Percentiles rank a stretch among this genome's conserved stretches.
These are phyloP conservation scores for Gadopsis marmoratus DNA, from an alignment of 2,797 vertebrate species.

Conservation along the genomic window DNA sequence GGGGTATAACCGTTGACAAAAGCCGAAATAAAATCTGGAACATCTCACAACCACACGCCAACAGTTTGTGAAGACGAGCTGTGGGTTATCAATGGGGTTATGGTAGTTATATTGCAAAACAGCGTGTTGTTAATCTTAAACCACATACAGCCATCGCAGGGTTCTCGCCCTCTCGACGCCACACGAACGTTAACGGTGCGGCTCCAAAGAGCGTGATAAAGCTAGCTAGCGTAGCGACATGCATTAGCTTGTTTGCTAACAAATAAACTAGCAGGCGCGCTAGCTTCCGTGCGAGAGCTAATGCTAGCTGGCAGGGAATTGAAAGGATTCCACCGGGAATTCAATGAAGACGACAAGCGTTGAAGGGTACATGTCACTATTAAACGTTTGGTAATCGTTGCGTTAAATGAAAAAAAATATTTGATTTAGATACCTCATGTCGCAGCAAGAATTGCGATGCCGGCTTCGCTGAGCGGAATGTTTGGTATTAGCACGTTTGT, in stretches of 20 bases:
- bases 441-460: conserved; percentile 67
- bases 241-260: conserved; percentile 66
- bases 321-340: background rate
- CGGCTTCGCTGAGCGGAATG: conserved; percentile 65
- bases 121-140: background rate
- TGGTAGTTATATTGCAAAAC: background rate
- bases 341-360: background rate
- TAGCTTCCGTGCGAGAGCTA: conserved; percentile 48
- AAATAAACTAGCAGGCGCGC: conserved; percentile 16
- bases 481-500: conserved; percentile 73
- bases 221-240: background rate
- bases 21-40: background rate
- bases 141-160: background rate
- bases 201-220: background rate
- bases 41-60: conserved; percentile 17
- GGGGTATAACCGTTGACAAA: background rate
- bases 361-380: accelerated
- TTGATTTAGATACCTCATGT: conserved; percentile 75
- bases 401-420: background rate
- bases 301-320: conserved; percentile 29
- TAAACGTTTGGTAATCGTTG: accelerated
- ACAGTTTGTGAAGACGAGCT: conserved; percentile 10
- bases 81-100: background rate
- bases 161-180: background rate
- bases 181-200: background rate